Evolutionary conservation across 2,888 invertebrate genomes (phyloP).

Genomic region (Laothoe populi): DNA sequence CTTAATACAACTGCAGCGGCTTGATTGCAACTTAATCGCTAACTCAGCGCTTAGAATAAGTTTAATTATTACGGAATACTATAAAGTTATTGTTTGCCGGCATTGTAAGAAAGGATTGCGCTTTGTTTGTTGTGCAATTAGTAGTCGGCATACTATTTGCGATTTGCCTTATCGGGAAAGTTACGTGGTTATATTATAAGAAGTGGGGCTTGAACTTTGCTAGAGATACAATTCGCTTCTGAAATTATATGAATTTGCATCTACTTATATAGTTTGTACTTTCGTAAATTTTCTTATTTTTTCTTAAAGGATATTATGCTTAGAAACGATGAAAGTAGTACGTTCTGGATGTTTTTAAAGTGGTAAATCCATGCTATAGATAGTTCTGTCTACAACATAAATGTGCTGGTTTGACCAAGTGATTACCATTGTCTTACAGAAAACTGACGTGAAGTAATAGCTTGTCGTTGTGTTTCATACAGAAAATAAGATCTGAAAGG

Average conservation of each 20-base stretch:
- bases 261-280: no score
- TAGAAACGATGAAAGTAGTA: no score
- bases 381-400: no score
- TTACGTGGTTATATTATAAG: slow-evolving; percentile 45
- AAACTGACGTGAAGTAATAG: no score
- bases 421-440: no score
- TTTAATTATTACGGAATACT: slow-evolving; percentile 64
- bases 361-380: no score
- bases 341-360: no score
- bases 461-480: no score
- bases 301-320: no score
- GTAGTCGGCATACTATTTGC: slow-evolving; percentile 40
- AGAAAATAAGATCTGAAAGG: no score
- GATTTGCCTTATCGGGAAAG: slow-evolving; percentile 49
- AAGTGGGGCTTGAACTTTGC: slow-evolving; percentile 32
- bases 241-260: not conserved
- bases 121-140: slow-evolving; percentile 38
- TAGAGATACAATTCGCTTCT: not conserved
- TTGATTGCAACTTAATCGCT: slow-evolving; percentile 75
- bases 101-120: slow-evolving; percentile 25
- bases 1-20: slow-evolving; percentile 46
- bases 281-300: no score
- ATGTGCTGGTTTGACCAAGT: no score
- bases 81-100: slow-evolving; percentile 49
- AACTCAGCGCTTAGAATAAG: slow-evolving; percentile 64